These are phyloP conservation scores for Pseudonaja textilis DNA, from an alignment of 2,113 vertebrate genomes.

Conservation along the genomic window DNA sequence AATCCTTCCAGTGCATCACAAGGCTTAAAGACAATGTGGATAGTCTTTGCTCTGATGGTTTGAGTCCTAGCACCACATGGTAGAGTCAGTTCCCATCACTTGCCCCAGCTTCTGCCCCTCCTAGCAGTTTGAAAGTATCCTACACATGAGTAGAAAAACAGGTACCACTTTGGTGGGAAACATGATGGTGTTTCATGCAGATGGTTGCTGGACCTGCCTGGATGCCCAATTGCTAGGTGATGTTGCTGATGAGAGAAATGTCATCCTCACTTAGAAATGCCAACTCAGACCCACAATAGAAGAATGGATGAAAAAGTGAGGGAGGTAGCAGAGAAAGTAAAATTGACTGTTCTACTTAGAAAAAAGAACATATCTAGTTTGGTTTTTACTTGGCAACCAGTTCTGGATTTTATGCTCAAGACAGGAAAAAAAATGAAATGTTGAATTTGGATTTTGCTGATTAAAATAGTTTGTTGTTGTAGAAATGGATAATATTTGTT, in stretches of 20 bases:
- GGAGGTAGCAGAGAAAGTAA: not conserved
- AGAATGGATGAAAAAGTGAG: not conserved
- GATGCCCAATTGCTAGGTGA: not conserved
- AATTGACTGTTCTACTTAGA: not conserved
- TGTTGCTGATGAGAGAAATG: not conserved
- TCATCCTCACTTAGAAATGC: not conserved
- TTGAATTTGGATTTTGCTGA: not conserved
- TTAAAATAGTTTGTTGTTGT: not conserved
- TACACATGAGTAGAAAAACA: not conserved
- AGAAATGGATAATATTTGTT: not conserved
- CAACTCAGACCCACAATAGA: not conserved
- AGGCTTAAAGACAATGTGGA: not conserved
- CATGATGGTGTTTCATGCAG: not conserved
- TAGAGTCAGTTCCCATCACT: not conserved
- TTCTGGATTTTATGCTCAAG: not conserved
- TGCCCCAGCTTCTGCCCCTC: not conserved
- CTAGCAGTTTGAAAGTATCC: not conserved
- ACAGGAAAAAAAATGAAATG: not conserved
- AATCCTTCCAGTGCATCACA: not conserved
- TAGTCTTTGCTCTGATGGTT: not conserved
- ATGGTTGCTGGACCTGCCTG: not conserved
- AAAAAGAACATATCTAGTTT: not conserved
- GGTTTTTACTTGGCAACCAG: not conserved
- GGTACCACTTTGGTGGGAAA: not conserved
- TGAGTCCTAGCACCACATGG: not conserved